Base-by-base conservation (phyloP, 2,113 vertebrate species). In the Mionectes macconnelli region DNA sequence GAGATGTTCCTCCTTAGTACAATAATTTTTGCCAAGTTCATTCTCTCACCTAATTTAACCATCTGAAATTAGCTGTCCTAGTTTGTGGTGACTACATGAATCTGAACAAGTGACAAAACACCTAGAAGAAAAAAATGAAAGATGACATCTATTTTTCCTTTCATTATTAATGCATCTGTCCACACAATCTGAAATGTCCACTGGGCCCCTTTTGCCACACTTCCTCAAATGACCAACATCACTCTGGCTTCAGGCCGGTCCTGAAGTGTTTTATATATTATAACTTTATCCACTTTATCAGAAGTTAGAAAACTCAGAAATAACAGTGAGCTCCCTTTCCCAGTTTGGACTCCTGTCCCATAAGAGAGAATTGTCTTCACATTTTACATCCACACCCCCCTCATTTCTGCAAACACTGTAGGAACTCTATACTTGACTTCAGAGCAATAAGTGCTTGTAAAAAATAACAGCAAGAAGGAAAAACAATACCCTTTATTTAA, bases 401-500 rank as follows among this genome's bases (percentile, higher is more conserved):
- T 56, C 16, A 28, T 39, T 77, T 69, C 63, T 83, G 57, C 66
- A 74, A 69, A 63, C 25, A 53, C 30, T 64, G 56, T 7, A 78
- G 55, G n/a, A 95, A 59, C 23, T 72, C 56, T 39, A 59, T 47
- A 30, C 9, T 13, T 39, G 64, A 70, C n/a, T 76, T 91, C 44
- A 82, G 39, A 76, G 35, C 23, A 45, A 57, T 28, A 47, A 22
- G 5, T 33, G 25, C 23, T 79, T 49, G 42, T 24, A 17, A 90
- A 57, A 60, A 84, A 23, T 18, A 87, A 23, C 67, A 83, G 24
- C 1, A 3, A 91, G 87, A 96, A 93, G 66, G 49, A 70, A 73
- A 93, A 47, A 55, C 24, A 35, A 47, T n/a, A 64, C 37, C 76
- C 25, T 68, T 63, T 90, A 55, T 76, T 72, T 81, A 63, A 89